Evolutionary conservation across 2,888 invertebrate genomes (phyloP).

Genomic region (Stenolophus ochropezus): DNA sequence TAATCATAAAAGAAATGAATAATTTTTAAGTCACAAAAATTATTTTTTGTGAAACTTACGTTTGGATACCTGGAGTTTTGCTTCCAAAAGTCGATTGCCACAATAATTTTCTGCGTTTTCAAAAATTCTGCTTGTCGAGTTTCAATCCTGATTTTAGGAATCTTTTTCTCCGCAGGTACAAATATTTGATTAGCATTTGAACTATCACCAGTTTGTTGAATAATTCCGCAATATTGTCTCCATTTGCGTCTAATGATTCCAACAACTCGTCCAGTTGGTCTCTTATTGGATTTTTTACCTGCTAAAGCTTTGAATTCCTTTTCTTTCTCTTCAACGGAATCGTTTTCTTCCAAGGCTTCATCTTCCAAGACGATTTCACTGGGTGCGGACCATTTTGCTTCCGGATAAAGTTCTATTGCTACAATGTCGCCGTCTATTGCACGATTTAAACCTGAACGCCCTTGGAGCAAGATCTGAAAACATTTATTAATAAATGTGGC

Average conservation of each 20-base stretch:
- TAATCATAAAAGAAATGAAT: slow-evolving; percentile 38
- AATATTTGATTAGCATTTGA: slow-evolving; percentile 88
- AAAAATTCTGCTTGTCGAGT: slow-evolving; percentile 91
- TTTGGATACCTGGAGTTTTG: slow-evolving; percentile 92
- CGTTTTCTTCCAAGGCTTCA: slow-evolving; percentile 78
- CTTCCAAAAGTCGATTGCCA: slow-evolving; percentile 98
- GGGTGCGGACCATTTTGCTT: slow-evolving; percentile 93
- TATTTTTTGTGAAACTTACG: slow-evolving; percentile 69
- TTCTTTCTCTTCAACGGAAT: slow-evolving; percentile 80
- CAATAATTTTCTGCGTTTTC: slow-evolving; percentile 90
- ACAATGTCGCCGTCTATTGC: slow-evolving; percentile 96
- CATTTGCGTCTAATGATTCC: slow-evolving; percentile 97
- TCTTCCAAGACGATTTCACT: slow-evolving; percentile 89
- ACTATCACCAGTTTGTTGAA: slow-evolving; percentile 81
- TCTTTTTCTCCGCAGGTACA: slow-evolving; percentile 93
- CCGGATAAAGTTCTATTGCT: slow-evolving; percentile 90
- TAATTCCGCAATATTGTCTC: slow-evolving; percentile 98
- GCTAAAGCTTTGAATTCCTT: slow-evolving; percentile 65
- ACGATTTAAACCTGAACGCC: slow-evolving; percentile 89
- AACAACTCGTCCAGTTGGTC: slow-evolving; percentile 88
- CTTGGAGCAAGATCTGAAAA: slow-evolving; percentile 87
- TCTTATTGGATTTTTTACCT: slow-evolving; percentile 67
- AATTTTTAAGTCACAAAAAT: neutral
- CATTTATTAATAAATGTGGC: neutral
- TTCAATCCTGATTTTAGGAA: slow-evolving; percentile 96